Conservation (phyloP, 2,888 invertebrate species). For the Ypsolopha scabrella region DNA sequence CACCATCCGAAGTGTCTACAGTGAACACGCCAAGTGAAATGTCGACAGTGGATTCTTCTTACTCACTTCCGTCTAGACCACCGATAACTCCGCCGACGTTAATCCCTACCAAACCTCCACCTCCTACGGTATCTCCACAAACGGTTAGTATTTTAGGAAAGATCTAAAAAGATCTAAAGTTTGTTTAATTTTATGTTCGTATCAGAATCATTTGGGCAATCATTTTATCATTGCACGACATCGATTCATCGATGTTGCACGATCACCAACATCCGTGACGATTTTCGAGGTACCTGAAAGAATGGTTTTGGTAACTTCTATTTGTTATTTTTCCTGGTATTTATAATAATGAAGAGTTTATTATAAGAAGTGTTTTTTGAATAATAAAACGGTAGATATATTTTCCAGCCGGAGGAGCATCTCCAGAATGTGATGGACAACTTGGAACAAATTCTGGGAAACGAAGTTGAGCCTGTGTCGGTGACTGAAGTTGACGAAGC, state of each 20-base stretch:
- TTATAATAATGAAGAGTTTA: neutral
- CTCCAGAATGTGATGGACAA: slow-evolving; percentile 37
- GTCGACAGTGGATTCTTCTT: neutral
- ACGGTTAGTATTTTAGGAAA: neutral
- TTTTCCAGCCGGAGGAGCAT: slow-evolving; percentile 40
- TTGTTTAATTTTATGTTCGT: no score
- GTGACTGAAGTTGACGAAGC: slow-evolving; percentile 29
- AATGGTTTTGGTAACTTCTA: neutral
- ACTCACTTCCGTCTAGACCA: neutral
- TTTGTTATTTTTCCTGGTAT: neutral
- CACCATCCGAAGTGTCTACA: neutral
- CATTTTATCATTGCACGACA: neutral
- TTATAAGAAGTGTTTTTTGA: neutral
- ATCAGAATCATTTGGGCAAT: no score
- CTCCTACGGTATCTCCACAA: neutral
- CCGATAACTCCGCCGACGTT: neutral
- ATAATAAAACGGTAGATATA: neutral
- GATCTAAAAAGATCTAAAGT: no score
- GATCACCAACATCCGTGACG: no score
- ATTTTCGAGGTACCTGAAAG: no score
- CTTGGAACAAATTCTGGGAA: slow-evolving; percentile 31
- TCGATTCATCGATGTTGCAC: no score
- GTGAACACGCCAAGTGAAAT: neutral
- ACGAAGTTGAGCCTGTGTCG: slow-evolving; percentile 22
- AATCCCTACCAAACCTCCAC: no score